phyloP scores from a whole-genome alignment of 2,888 invertebrate genomes.

The Agrochola litura region DNA sequence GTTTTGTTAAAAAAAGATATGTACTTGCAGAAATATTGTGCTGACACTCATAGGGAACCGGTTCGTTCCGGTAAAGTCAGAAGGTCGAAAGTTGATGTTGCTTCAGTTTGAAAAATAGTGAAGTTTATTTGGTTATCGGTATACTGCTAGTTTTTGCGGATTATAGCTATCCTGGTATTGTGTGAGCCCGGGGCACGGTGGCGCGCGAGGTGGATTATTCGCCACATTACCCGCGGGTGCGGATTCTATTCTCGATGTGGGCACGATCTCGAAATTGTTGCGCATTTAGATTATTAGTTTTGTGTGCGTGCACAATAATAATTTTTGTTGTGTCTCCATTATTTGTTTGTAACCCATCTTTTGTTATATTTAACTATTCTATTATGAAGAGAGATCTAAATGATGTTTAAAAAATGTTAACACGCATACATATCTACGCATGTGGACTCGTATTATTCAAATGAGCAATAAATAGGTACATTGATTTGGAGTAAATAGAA shows the following conservation, averaged over 20 bases:
- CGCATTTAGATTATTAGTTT: slow-evolving; percentile 80
- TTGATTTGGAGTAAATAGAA: not conserved
- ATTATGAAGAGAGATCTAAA: not conserved
- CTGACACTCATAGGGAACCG: slow-evolving; percentile 10
- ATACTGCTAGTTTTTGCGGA: slow-evolving; percentile 87
- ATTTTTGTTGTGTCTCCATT: slow-evolving; percentile 43
- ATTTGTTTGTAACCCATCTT: slow-evolving; percentile 32
- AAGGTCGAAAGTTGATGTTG: slow-evolving; percentile 59
- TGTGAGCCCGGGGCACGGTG: slow-evolving; percentile 69
- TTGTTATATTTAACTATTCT: slow-evolving; percentile 7
- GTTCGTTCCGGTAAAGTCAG: slow-evolving; percentile 30
- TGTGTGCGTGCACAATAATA: slow-evolving; percentile 54
- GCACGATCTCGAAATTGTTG: slow-evolving; percentile 82
- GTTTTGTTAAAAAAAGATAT: slow-evolving; percentile 63
- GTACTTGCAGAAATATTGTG: slow-evolving; percentile 37
- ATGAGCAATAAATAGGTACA: no score
- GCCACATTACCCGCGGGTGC: slow-evolving; percentile 84
- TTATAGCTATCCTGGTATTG: slow-evolving; percentile 81
- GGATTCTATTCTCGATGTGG: slow-evolving; percentile 80
- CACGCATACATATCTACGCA: not conserved
- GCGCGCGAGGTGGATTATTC: slow-evolving; percentile 88
- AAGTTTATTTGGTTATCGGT: slow-evolving; percentile 56
- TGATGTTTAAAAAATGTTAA: not conserved
- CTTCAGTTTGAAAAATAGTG: slow-evolving; percentile 39
- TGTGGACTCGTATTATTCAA: not conserved